Evolutionary conservation across 2,888 invertebrate genomes (phyloP), one percentile per base, ranked within the genome.

Genomic region (Liposcelis brunnea): DNA sequence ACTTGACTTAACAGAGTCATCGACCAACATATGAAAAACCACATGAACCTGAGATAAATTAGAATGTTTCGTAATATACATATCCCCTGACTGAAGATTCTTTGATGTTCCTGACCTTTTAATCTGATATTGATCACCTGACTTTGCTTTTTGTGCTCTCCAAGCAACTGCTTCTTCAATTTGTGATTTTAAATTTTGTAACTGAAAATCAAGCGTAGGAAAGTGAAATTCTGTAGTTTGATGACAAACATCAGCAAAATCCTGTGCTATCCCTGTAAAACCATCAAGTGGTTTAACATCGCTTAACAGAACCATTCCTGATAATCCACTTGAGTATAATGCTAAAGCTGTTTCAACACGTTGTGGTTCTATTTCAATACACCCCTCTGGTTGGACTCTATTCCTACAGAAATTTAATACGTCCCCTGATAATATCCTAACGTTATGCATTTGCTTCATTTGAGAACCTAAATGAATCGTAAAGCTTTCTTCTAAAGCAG

Each of bases 401-500:
- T 72, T 69, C 54, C 69, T 67, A 56, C 85, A 84, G 52, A 93
- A 72, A 58, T 90, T 85, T 54, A 85, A 72, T 11, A 84, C 75
- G 64, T 87, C 79, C 15, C 83, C 80, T 47, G 89, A 83, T 26
- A 94, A 69, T 49, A 98, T 80, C 45, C 97, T 72, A 50, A 97
- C 82, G 63, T 98, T 98, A 64, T 98, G 95, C 72, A 93, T 97
- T 59, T 95, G 94, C 63, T 98, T 98, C 62, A 97, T 74, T 66
- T 98, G 98, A 3, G 94, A 91, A 43, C 97, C 95, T 51, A 95
- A 71, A 68, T 95, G 93, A 58, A 97, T 94, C 15, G 95, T 97
- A 63, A 95, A 97, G 64, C 91, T 93, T 67, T 95, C 95, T 65
- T 94, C 93, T 56, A 89, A 58, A 32, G 61, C 59, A 2, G 63